These are phyloP conservation scores for Leptobrachium ailaonicum DNA, from an alignment of 2,113 vertebrate species.

Conservation along the genomic window DNA sequence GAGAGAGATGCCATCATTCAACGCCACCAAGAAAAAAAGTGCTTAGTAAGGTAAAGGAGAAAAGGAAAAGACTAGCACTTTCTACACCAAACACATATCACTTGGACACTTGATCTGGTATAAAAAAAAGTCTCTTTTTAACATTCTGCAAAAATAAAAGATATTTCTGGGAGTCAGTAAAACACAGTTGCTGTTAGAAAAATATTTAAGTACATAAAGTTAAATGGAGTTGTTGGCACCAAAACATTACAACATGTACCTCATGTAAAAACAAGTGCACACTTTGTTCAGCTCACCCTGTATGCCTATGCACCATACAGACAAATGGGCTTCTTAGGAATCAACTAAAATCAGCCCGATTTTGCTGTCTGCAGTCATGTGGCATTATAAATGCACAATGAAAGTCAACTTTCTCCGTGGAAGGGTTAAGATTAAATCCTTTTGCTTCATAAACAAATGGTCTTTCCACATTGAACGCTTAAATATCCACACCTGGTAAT, in stretches of 20 bases:
- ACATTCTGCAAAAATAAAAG: slow-evolving; percentile 53
- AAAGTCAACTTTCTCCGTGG: slow-evolving; percentile 7
- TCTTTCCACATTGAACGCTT: slow-evolving; percentile 4
- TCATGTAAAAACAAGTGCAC: slow-evolving; percentile 54
- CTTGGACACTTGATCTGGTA: slow-evolving; percentile 42
- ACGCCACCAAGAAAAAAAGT: slow-evolving; percentile 36
- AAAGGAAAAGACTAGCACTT: slow-evolving; percentile 45
- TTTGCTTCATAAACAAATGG: slow-evolving; percentile 8
- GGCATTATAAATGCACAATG: not conserved
- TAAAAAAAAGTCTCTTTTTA: slow-evolving; percentile 48
- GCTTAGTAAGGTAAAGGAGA: slow-evolving; percentile 32
- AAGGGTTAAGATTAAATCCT: slow-evolving; percentile 19
- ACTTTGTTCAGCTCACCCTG: slow-evolving; percentile 55
- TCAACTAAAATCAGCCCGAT: not conserved
- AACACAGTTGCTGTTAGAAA: slow-evolving; percentile 55
- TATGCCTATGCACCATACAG: slow-evolving; percentile 51
- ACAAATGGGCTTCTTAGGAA: slow-evolving; percentile 35
- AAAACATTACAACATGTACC: slow-evolving; percentile 51
- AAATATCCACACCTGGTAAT: not conserved
- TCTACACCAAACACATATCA: slow-evolving; percentile 48
- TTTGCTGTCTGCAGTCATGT: not conserved
- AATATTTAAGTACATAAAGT: slow-evolving; percentile 53
- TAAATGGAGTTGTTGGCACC: slow-evolving; percentile 40
- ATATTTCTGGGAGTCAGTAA: slow-evolving; percentile 53
- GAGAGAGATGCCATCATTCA: slow-evolving; percentile 42